A percentile compares a stretch with the other conserved stretches of the same genome.
These are phyloP conservation scores for Natrix natrix DNA, from an alignment of 2,797 vertebrate species.

Conservation along the genomic window DNA sequence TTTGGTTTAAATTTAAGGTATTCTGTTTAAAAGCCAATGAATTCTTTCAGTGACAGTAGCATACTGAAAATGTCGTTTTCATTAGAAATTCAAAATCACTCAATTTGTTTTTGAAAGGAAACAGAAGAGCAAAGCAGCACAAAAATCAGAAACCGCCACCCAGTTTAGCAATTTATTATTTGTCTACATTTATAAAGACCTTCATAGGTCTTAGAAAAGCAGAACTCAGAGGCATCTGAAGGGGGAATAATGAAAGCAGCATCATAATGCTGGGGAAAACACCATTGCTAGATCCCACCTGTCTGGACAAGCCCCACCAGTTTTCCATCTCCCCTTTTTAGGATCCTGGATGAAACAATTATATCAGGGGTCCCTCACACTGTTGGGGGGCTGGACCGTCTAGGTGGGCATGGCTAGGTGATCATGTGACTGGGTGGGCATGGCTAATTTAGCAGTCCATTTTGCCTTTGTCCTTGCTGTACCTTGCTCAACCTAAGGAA, in stretches of 20 bases:
- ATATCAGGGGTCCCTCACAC: too few relatives aligned
- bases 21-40: not conserved
- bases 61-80: not conserved
- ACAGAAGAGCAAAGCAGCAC: not conserved
- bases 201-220: not conserved
- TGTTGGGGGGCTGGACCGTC: too few relatives aligned
- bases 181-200: not conserved
- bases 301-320: not conserved
- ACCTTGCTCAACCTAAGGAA: too few relatives aligned
- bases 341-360: not conserved
- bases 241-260: not conserved
- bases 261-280: not conserved
- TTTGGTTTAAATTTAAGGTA: not conserved
- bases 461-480: too few relatives aligned
- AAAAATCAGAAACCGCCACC: not conserved
- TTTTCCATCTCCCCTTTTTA: not conserved
- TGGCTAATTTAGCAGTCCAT: too few relatives aligned
- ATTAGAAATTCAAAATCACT: not conserved
- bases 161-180: not conserved
- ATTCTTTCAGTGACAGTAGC: not conserved
- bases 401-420: too few relatives aligned
- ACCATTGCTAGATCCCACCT: not conserved
- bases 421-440: too few relatives aligned
- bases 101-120: not conserved
- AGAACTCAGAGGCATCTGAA: not conserved